These are phyloP conservation scores for Leptopilina syphax DNA, from an alignment of 2,888 invertebrate genomes.

Conservation along the genomic window DNA sequence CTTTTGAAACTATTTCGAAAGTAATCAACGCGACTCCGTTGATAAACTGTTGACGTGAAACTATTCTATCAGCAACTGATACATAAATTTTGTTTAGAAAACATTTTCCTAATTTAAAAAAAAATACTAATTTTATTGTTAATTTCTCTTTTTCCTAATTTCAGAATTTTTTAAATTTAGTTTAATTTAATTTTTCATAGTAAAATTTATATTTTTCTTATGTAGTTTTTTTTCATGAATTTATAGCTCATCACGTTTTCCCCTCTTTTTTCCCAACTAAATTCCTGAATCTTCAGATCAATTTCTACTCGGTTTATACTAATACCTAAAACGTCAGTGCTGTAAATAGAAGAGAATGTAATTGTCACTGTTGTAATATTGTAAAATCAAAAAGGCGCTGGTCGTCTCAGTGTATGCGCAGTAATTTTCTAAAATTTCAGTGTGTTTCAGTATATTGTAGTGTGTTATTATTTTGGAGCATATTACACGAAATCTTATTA, in stretches of 20 bases:
- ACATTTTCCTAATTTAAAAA: too few species aligned
- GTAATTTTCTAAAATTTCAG: slow-evolving; percentile 19
- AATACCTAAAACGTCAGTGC: slow-evolving; percentile 65
- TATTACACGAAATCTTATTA: not conserved
- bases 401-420: slow-evolving; percentile 52
- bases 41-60: too few species aligned
- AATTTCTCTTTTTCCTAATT: not conserved
- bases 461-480: not conserved
- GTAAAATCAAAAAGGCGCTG: slow-evolving; percentile 33
- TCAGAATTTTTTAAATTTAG: not conserved
- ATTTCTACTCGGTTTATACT: slow-evolving; percentile 14
- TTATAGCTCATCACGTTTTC: not conserved
- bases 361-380: slow-evolving; percentile 24
- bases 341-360: slow-evolving; percentile 67
- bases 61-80: too few species aligned
- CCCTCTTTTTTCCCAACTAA: not conserved
- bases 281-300: not conserved
- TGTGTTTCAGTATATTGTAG: not conserved
- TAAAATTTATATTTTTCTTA: not conserved
- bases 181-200: not conserved
- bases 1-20: too few species aligned
- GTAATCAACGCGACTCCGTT: too few species aligned
- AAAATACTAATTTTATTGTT: not conserved
- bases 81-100: too few species aligned
- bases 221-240: slow-evolving; percentile 17